Evolutionary conservation across 2,113 vertebrate genomes (phyloP).

Genomic region (Pyxicephalus adspersus): DNA sequence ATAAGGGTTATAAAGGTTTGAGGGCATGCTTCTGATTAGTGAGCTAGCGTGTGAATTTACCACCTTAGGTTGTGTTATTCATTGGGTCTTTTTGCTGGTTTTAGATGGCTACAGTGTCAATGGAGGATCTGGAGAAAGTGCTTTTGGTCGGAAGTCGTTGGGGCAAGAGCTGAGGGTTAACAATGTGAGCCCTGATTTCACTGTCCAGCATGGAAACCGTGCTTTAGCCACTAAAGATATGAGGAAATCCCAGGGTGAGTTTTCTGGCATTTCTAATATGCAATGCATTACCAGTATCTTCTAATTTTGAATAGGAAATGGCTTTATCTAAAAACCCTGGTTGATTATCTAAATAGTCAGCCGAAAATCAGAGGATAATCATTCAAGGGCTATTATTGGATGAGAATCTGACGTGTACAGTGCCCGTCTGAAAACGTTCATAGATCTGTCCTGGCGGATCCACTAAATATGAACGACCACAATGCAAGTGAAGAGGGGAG

Average conservation of each 20-base stretch:
- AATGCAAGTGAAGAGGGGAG: no score
- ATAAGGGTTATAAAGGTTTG: no score
- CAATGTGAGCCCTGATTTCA: slow-evolving; percentile 96
- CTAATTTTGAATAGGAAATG: no score
- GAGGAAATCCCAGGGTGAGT: slow-evolving; percentile 99
- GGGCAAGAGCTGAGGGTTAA: slow-evolving; percentile 99
- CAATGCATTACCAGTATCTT: neutral
- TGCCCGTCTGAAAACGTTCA: no score
- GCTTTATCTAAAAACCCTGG: no score
- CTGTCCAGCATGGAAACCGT: slow-evolving; percentile 99
- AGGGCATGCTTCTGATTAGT: neutral
- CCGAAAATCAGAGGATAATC: no score
- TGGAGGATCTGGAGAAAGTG: slow-evolving; percentile 94
- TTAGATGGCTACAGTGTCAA: slow-evolving; percentile 91
- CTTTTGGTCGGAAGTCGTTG: slow-evolving; percentile 99
- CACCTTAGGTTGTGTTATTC: neutral
- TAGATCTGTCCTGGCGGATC: no score
- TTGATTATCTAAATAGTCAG: no score
- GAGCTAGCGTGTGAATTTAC: no score
- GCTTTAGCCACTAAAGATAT: slow-evolving; percentile 99
- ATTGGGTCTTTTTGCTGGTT: slow-evolving; percentile 61
- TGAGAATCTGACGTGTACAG: no score
- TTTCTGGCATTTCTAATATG: neutral
- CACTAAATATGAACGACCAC: no score
- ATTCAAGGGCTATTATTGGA: no score